Conservation (phyloP, 2,797 vertebrate species). For the Amblyopsis hoosieri region DNA sequence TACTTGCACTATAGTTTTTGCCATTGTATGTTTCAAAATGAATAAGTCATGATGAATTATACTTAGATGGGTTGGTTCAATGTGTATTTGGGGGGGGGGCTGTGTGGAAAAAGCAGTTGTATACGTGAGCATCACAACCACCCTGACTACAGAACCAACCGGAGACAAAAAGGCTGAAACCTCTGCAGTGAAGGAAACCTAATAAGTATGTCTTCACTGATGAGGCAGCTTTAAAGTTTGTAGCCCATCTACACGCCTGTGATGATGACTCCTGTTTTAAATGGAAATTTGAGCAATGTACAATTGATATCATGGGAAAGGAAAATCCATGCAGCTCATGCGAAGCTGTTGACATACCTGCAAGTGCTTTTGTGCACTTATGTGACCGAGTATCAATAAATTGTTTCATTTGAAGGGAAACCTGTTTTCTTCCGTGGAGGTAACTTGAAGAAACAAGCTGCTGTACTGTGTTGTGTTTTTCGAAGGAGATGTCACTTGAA, state of each 20-base stretch:
- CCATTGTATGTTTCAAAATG: constrained; percentile 59
- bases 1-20: constrained; percentile 55
- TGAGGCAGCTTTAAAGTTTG: constrained; percentile 93
- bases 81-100: constrained; percentile 44
- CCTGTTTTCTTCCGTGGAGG: constrained; percentile 95
- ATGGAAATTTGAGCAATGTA: constrained; percentile 97
- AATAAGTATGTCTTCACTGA: constrained; percentile 91
- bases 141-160: constrained; percentile 65
- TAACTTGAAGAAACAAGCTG: constrained; percentile 93
- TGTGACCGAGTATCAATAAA: constrained; percentile 99
- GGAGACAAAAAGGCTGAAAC: constrained; percentile 74
- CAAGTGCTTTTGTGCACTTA: constrained; percentile 89
- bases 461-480: constrained; percentile 86
- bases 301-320: constrained; percentile 94
- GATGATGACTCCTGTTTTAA: constrained; percentile 98
- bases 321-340: constrained; percentile 90
- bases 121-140: constrained; percentile 44
- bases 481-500: constrained; percentile 77
- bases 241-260: constrained; percentile 93
- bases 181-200: constrained; percentile 77
- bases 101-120: constrained; percentile 44
- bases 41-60: constrained; percentile 52
- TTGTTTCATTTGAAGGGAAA: constrained; percentile 99
- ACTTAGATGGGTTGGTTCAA: constrained; percentile 61
- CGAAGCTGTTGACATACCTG: constrained; percentile 92